Evolutionary conservation across 1,140 invertebrate genomes (phyloP).

Genomic region (Sesamia nonagrioides): DNA sequence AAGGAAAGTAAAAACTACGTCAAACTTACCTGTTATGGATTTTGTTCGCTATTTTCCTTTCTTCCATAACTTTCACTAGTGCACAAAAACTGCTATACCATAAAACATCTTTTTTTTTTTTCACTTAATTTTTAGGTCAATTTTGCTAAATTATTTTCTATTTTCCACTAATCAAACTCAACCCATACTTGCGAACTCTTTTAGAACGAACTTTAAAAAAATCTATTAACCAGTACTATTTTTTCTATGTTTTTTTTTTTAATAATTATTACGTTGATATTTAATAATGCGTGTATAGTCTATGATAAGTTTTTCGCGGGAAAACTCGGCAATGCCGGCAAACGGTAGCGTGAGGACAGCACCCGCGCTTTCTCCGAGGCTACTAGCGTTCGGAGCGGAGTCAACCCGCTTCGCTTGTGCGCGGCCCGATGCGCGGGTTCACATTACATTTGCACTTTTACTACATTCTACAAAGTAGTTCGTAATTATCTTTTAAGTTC

Average conservation of each 20-base stretch:
- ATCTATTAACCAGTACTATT: background rate
- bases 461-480: slow-evolving; percentile 4
- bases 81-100: slow-evolving; percentile 52
- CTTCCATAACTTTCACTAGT: slow-evolving; percentile 44
- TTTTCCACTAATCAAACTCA: background rate
- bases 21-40: slow-evolving; percentile 19
- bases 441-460: slow-evolving; percentile 39
- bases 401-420: slow-evolving; percentile 60
- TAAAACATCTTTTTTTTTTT: slow-evolving; percentile 50
- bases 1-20: background rate
- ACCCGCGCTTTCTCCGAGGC: slow-evolving; percentile 60
- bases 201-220: background rate
- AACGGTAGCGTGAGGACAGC: slow-evolving; percentile 56
- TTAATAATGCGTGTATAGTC: slow-evolving; percentile 29
- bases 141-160: background rate
- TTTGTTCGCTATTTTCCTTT: slow-evolving; percentile 10
- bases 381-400: slow-evolving; percentile 62
- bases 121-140: slow-evolving; percentile 26
- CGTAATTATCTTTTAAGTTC: slow-evolving; percentile 18
- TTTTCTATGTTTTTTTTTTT: background rate
- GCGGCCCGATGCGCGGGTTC: slow-evolving; percentile 67
- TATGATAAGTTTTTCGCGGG: slow-evolving; percentile 70
- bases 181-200: slow-evolving; percentile 21
- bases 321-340: slow-evolving; percentile 59
- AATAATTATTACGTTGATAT: background rate